Evolutionary conservation across 1,140 invertebrate species (phyloP).

Genomic region (Gryon sp.): DNA sequence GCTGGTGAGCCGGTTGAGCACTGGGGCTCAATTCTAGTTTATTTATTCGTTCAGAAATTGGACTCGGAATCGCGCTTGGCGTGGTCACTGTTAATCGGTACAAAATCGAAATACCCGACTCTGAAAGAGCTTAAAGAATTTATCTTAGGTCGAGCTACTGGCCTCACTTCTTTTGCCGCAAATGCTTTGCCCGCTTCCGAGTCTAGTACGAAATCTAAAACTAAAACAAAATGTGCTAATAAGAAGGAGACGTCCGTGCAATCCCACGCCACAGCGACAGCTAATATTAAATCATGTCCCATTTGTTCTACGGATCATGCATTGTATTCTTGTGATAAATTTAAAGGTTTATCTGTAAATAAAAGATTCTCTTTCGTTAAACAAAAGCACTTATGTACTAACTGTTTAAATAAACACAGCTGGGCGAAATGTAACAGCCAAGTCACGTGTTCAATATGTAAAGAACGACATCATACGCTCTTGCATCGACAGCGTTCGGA

Average conservation of each 20-base stretch:
- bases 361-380: not conserved
- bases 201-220: not conserved
- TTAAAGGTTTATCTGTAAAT: not conserved
- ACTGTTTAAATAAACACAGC: not conserved
- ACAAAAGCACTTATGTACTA: not conserved
- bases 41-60: slow-evolving; percentile 12
- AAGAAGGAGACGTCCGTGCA: not conserved
- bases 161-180: not conserved
- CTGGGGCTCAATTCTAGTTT: slow-evolving; percentile 20
- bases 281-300: not conserved
- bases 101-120: not conserved
- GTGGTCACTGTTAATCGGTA: not conserved
- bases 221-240: no score
- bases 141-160: slow-evolving; percentile 3
- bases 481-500: not conserved
- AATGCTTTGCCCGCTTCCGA: not conserved
- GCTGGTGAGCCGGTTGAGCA: not conserved
- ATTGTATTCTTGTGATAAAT: not conserved
- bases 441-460: not conserved
- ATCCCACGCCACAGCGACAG: not conserved
- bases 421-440: not conserved
- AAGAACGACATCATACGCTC: slow-evolving; percentile 1
- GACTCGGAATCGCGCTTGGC: slow-evolving; percentile 1
- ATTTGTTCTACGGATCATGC: not conserved
- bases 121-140: slow-evolving; percentile 1